Base-by-base conservation (phyloP, 2,888 invertebrate species). In the Euzophera pinguis region DNA sequence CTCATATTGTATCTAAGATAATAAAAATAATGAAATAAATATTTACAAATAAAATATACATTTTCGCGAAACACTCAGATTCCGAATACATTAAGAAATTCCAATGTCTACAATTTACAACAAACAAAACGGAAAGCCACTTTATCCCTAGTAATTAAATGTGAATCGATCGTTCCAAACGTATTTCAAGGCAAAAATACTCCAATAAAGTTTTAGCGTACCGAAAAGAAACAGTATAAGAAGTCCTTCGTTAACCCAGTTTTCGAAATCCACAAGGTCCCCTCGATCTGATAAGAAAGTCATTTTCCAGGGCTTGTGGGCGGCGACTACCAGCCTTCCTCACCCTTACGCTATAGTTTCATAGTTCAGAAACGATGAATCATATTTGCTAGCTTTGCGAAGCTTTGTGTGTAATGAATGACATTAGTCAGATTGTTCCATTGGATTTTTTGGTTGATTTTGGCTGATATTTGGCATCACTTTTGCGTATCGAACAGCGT, bases 211-310 rank as follows among this genome's bases (percentile, higher is more conserved):
- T 16, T 50, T 41, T 32, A 50, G 16, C 16, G 37, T 29, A 17
- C 34, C 17, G 9, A 32, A 71, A 59, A 55, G 65, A 65, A 79
- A 45, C 32, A 27, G 45, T 32, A 32, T 77, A 77, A 69, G 65
- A 63, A 70, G 71, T 76, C 76, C 77, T 80, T 81, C 78, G 78
- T 84, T 88, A 86, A 82, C 89, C 89, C 71, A 87, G 69, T 86
- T 89, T 71, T 65, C 63, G 70, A 67, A 76, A 77, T 73, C 71
- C 78, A 73, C 70, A 64, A 67, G 67, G 67, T 67, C 70, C 79
- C 79, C 71, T 69, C 69, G 54, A 88, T 87, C 89, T 69, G 89
- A 88, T 88, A 87, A 86, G 69, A 60, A 64, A 73, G 68, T 72
- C 72, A 76, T 79, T 87, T 78, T 70, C 63, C 59, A 60, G 52